Conservation (phyloP, 2,797 vertebrate genomes). For the Melanitta fusca region DNA sequence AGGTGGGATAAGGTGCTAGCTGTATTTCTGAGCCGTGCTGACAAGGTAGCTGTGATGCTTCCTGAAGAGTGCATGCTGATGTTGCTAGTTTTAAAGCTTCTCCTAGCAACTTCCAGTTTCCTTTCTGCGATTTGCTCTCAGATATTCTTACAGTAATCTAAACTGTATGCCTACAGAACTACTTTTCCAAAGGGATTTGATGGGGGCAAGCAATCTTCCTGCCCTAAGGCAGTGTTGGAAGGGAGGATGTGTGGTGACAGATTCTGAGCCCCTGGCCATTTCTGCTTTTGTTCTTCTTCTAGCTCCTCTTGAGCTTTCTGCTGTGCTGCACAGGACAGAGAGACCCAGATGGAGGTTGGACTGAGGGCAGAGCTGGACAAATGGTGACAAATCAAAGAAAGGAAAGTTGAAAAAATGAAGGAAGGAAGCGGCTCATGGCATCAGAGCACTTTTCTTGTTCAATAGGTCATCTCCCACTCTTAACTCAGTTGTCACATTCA, state of each 20-base stretch:
- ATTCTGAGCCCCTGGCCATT: background rate
- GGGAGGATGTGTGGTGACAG: background rate
- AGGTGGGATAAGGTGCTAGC: background rate
- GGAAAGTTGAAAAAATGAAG: background rate
- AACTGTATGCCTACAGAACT: background rate
- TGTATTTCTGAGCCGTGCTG: fast-evolving
- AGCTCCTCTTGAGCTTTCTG: slow-evolving; percentile 3
- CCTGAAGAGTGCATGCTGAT: background rate
- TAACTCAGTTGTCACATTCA: background rate
- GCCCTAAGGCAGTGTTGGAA: background rate
- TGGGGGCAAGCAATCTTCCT: background rate
- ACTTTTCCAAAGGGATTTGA: background rate
- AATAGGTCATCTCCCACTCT: background rate
- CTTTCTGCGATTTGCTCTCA: background rate
- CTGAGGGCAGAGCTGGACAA: background rate
- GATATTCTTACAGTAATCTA: background rate
- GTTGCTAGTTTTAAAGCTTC: background rate
- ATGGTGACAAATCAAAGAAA: background rate
- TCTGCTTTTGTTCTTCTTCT: background rate
- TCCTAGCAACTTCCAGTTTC: background rate
- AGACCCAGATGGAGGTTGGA: background rate
- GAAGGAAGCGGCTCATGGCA: background rate
- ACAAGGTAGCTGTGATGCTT: background rate
- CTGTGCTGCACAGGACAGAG: background rate
- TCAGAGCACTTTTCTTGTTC: background rate